Evolutionary conservation across 2,888 invertebrate genomes (phyloP), one percentile per base, ranked within the genome.

Genomic region (Gastrophysa polygoni): DNA sequence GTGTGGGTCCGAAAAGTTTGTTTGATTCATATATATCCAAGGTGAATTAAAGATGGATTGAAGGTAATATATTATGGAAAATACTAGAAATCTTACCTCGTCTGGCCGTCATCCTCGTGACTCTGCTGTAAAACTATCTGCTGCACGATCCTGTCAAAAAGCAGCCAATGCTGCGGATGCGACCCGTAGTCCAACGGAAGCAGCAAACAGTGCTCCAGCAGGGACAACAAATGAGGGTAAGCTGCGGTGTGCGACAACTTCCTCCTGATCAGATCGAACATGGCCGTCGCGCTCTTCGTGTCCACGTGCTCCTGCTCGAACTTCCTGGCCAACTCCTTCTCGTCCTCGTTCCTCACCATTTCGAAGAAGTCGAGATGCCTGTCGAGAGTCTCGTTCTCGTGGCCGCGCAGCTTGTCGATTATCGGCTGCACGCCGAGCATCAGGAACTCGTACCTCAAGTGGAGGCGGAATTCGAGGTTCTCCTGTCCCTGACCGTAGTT

Each of bases 361-460:
- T 98, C 98, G 83, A 98, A 98, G 83, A 98, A 96, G 81, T 98
- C 98, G 82, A 98, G 89, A 88, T 98, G 98, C 74, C 96, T 89
- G 79, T 97, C 94, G 59, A 97, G 83, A 0, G 95, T 96, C 75
- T 95, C 94, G 82, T 97, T 97, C 79, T 96, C 96, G 81, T 95
- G 94, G 75, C 90, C 90, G 56, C 96, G 85, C 16, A 98, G 85
- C 80, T 96, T 96, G 75, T 96, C 96, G 69, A 98, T 95, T 16
- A 96, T 91, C 21, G 97, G 96, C 73, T 96, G 95, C 70, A 98
- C 95, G 16, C 98, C 98, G 68, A 98, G 86, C 95, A 98, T 96
- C 24, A 98, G 85, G 69, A 98, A 89, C 81, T 98, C 98, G 78
- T 97, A 98, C 79, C 98, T 88, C 59, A 98, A 83, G 81, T 98